Conservation (phyloP, 2,888 invertebrate genomes). For the Ophion costatus region DNA sequence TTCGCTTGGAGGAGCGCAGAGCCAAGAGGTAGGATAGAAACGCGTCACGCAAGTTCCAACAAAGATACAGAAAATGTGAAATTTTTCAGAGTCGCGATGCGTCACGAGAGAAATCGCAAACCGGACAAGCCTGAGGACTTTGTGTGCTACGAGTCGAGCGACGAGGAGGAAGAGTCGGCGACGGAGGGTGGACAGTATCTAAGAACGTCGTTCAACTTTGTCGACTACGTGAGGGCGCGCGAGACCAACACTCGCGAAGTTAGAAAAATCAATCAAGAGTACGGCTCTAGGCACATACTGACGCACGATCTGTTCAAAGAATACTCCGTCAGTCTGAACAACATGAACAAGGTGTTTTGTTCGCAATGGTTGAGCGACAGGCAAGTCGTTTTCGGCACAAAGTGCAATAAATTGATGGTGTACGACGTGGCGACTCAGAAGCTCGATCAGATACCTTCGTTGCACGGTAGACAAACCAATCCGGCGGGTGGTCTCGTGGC, state of each 20-base stretch:
- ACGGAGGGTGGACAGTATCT: slow-evolving; percentile 89
- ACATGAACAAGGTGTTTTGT: slow-evolving; percentile 97
- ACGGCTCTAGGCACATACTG: slow-evolving; percentile 94
- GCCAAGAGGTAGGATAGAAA: slow-evolving; percentile 85
- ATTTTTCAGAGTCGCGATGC: slow-evolving; percentile 76
- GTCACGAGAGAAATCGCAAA: slow-evolving; percentile 90
- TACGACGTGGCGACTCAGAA: slow-evolving; percentile 95
- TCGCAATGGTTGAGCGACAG: slow-evolving; percentile 98
- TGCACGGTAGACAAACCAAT: slow-evolving; percentile 87
- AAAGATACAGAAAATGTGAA: background rate
- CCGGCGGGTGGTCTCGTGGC: slow-evolving; percentile 84
- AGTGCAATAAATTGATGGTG: slow-evolving; percentile 98
- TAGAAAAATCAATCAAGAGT: slow-evolving; percentile 90
- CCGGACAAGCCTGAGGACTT: slow-evolving; percentile 96
- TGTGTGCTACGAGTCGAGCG: slow-evolving; percentile 94
- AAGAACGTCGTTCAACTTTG: slow-evolving; percentile 93
- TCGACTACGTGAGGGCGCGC: slow-evolving; percentile 92
- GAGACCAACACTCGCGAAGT: slow-evolving; percentile 90
- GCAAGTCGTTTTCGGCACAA: slow-evolving; percentile 98
- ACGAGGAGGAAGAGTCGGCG: slow-evolving; percentile 93
- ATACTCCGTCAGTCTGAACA: slow-evolving; percentile 91
- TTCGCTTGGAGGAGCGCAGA: slow-evolving; percentile 90
- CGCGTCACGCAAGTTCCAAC: background rate
- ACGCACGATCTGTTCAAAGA: slow-evolving; percentile 96
- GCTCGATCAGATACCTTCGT: slow-evolving; percentile 94